Conservation (phyloP, 1,140 invertebrate species). For the Pygmarrhopalites habei region DNA sequence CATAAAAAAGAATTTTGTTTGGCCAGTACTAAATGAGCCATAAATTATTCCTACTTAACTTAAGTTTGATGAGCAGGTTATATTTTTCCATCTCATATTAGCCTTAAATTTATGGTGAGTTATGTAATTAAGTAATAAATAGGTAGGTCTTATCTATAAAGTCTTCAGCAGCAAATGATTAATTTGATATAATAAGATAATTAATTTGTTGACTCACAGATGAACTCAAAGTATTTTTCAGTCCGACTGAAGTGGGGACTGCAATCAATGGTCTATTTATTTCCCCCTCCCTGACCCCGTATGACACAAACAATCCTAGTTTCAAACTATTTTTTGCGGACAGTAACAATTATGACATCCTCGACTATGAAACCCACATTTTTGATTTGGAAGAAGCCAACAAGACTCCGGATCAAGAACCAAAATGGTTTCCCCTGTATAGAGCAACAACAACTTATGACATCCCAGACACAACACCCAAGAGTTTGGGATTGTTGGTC, state of each 20-base stretch:
- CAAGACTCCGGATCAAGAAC: conserved; percentile 8
- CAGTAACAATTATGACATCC: conserved; percentile 43
- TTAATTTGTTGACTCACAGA: no score
- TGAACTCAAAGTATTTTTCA: conserved; percentile 43
- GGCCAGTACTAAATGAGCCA: no score
- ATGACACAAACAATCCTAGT: conserved; percentile 47
- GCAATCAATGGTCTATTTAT: conserved; percentile 45
- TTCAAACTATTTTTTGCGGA: conserved; percentile 51
- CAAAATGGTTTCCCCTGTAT: conserved; percentile 40
- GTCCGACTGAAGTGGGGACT: conserved; percentile 38
- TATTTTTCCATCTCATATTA: no score
- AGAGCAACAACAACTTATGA: conserved; percentile 39
- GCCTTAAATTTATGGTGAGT: no score
- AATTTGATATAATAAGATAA: no score
- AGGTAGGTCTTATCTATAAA: no score
- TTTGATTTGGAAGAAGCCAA: conserved; percentile 47
- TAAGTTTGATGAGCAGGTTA: no score
- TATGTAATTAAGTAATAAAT: no score
- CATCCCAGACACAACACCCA: conserved; percentile 15
- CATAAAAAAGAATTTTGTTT: no score
- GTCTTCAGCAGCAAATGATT: no score
- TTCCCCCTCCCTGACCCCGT: conserved; percentile 44
- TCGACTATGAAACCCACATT: conserved; percentile 47
- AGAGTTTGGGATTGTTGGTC: conserved; percentile 40
- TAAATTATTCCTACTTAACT: no score